Percentiles rank a stretch among this genome's conserved stretches.
Evolutionary conservation across 2,888 invertebrate genomes (phyloP).

Genomic region (Lasioglossum zephyrum): DNA sequence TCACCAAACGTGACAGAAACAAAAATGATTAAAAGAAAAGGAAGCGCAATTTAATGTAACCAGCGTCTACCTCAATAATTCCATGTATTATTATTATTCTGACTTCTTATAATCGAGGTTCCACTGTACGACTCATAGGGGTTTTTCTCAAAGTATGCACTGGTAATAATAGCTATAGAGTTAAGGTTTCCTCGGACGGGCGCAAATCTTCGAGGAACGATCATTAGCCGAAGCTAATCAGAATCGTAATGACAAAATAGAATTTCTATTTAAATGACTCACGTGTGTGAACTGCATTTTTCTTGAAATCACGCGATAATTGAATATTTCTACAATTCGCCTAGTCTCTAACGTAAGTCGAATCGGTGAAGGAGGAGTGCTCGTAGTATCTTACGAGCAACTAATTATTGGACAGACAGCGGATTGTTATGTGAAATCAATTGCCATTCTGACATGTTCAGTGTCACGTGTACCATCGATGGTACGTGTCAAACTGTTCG

Average conservation of each 20-base stretch:
- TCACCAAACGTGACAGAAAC: too few relatives aligned
- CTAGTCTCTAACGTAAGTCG: slow-evolving; percentile 34
- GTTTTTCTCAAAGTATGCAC: neutral
- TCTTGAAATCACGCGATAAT: slow-evolving; percentile 14
- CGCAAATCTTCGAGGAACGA: neutral
- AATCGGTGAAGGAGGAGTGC: neutral
- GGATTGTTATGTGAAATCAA: neutral
- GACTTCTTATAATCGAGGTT: neutral
- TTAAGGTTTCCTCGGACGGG: neutral
- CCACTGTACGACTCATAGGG: neutral
- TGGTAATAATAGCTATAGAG: neutral
- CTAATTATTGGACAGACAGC: neutral
- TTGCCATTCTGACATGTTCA: neutral
- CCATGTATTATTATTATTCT: neutral
- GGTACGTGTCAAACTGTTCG: too few relatives aligned
- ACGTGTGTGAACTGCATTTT: neutral
- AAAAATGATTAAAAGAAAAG: too few relatives aligned
- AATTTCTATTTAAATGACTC: neutral
- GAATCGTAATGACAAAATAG: neutral
- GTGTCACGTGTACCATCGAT: too few relatives aligned
- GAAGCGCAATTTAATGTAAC: neutral
- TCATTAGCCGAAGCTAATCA: slow-evolving; percentile 12
- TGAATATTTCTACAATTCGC: slow-evolving; percentile 27
- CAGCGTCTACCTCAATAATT: neutral
- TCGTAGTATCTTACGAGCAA: neutral